Evolutionary conservation across 2,113 vertebrate genomes (phyloP).

Genomic region (Oceanites oceanicus): DNA sequence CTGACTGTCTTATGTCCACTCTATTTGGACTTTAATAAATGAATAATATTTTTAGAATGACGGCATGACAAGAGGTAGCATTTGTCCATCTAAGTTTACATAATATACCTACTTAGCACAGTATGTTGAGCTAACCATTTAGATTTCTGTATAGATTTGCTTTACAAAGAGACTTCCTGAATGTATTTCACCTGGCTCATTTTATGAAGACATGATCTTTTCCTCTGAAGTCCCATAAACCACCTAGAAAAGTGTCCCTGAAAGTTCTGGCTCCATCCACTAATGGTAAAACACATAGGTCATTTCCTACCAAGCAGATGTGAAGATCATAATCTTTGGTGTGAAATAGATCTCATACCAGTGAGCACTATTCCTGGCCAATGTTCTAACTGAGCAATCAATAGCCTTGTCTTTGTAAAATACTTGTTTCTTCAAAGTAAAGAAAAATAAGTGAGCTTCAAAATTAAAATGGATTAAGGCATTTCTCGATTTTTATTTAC

Average conservation of each 20-base stretch:
- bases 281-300: neutral
- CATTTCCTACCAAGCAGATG: neutral
- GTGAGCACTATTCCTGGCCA: neutral
- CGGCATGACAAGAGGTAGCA: accelerated
- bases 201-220: neutral
- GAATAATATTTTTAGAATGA: neutral
- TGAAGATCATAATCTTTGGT: neutral
- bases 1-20: neutral
- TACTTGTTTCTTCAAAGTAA: neutral
- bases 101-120: neutral
- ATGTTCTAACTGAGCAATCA: neutral
- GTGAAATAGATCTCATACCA: neutral
- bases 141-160: neutral
- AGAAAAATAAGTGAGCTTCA: neutral
- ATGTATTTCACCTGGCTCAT: neutral
- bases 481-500: neutral
- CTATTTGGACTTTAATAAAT: neutral
- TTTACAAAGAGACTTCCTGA: neutral
- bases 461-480: neutral
- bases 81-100: neutral
- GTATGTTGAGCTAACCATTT: neutral
- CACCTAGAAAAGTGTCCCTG: neutral
- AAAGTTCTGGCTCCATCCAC: neutral
- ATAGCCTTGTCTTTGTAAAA: neutral
- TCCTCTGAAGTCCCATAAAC: neutral